Conservation (phyloP, 2,797 vertebrate genomes). For the Labeo calbasu region DNA sequence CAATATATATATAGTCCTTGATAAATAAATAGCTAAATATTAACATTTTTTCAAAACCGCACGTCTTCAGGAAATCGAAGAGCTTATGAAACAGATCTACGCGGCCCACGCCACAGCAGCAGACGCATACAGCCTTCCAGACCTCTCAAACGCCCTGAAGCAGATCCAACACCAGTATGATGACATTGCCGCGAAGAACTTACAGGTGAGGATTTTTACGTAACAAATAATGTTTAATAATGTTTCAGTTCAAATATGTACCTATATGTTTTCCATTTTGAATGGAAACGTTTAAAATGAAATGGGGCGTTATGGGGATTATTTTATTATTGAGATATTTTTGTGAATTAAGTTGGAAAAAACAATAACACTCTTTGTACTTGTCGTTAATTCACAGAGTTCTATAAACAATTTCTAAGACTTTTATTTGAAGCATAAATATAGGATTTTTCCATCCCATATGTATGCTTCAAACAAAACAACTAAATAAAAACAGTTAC, state of each 20-base stretch:
- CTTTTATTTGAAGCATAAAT: not conserved
- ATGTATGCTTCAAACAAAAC: not conserved
- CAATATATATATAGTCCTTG: too few relatives aligned
- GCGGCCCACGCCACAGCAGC: constrained; percentile 66
- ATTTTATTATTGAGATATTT: not conserved
- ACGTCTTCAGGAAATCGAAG: constrained; percentile 76
- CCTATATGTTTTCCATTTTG: not conserved
- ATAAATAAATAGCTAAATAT: not conserved
- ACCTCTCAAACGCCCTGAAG: constrained; percentile 82
- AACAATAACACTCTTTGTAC: not conserved
- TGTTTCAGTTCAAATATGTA: not conserved
- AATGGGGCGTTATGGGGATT: not conserved
- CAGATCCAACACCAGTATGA: constrained; percentile 84
- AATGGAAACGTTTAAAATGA: not conserved
- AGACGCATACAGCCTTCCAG: constrained; percentile 71
- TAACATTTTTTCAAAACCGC: not conserved
- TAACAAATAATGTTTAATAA: not conserved
- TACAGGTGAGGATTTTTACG: constrained; percentile 74
- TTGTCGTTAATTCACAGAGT: not conserved
- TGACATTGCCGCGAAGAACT: constrained; percentile 83
- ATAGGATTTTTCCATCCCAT: not conserved
- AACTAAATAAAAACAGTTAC: not conserved
- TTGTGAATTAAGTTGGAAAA: not conserved
- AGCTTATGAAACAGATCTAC: constrained; percentile 81
- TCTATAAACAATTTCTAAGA: not conserved